Conservation (phyloP, 2,888 invertebrate genomes). For the Synanthedon formicaeformis region DNA sequence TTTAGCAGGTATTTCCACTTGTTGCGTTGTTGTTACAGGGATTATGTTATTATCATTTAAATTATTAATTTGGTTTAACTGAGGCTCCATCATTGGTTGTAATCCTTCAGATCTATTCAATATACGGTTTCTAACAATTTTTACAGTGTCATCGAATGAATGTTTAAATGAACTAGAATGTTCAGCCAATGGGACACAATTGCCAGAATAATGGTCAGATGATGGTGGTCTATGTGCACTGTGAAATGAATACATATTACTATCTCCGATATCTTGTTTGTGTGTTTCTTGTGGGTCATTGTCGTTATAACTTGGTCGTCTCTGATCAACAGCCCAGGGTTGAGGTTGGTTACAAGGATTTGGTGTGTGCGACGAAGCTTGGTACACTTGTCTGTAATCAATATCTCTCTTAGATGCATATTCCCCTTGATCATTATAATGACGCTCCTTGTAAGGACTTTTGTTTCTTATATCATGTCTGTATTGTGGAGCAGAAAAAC, state of each 20-base stretch:
- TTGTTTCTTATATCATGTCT: constrained; percentile 18
- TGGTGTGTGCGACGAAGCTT: constrained; percentile 7
- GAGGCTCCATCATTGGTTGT: constrained; percentile 15
- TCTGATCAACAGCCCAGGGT: constrained; percentile 29
- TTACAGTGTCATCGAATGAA: constrained; percentile 59
- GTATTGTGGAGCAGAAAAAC: constrained; percentile 15
- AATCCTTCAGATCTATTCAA: constrained; percentile 44
- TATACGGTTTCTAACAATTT: constrained; percentile 47
- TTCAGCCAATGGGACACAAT: constrained; percentile 31
- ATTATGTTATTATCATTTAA: constrained; percentile 8
- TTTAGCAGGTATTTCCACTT: constrained; percentile 34
- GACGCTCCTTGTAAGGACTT: constrained; percentile 12
- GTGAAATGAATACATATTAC: constrained; percentile 26
- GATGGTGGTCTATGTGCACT: constrained; percentile 55
- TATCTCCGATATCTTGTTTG: constrained; percentile 23
- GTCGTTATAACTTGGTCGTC: constrained; percentile 21
- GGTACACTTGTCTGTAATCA: constrained; percentile 30
- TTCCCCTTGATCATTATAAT: constrained; percentile 18
- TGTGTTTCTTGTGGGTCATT: constrained; percentile 16
- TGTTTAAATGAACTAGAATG: constrained; percentile 50
- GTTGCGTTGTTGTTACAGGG: constrained; percentile 13
- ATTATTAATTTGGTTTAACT: constrained; percentile 15
- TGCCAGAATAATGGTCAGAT: constrained; percentile 55
- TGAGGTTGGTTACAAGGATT: constrained; percentile 15
- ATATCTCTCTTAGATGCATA: constrained; percentile 48